These are phyloP conservation scores for Drosophila triauraria DNA, from an alignment of 1,140 invertebrate species.

Conservation along the genomic window DNA sequence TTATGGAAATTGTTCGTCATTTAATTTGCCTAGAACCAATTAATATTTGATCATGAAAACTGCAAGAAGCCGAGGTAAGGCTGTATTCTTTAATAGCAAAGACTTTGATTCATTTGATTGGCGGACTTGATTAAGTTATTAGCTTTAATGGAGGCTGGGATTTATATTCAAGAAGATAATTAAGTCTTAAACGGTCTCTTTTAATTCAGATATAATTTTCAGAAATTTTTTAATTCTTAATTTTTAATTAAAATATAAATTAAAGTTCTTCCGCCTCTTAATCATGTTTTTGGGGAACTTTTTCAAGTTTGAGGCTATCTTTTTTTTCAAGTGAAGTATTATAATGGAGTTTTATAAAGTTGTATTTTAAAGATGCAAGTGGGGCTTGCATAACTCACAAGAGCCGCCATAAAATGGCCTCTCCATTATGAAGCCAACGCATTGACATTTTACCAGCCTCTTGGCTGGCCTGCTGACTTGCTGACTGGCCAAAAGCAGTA, in stretches of 20 bases:
- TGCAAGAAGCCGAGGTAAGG: conserved; percentile 25
- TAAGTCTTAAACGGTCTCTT: background rate
- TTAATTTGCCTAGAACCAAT: conserved; percentile 55
- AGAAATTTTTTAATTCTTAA: background rate
- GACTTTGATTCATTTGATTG: conserved; percentile 30
- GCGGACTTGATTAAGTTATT: conserved; percentile 37
- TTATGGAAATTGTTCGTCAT: conserved; percentile 37
- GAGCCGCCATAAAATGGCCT: conserved; percentile 35
- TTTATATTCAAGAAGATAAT: background rate
- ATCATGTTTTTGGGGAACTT: too few relatives aligned
- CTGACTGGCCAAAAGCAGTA: conserved; percentile 27
- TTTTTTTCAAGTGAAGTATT: conserved; percentile 18
- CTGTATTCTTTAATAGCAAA: conserved; percentile 21
- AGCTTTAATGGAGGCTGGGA: conserved; percentile 3
- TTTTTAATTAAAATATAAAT: background rate
- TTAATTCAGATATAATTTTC: background rate
- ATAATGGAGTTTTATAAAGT: background rate
- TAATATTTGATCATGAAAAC: conserved; percentile 43
- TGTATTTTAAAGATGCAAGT: conserved; percentile 3
- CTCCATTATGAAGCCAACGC: conserved; percentile 43
- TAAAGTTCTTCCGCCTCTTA: background rate
- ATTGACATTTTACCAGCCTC: conserved; percentile 46
- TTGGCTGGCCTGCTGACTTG: conserved; percentile 13
- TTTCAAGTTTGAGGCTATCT: background rate
- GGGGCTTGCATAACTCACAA: conserved; percentile 33